A percentile compares a stretch with the other conserved stretches of the same genome.
These are phyloP conservation scores for Hydropsyche tenuis DNA, from an alignment of 1,140 invertebrate species.

Conservation along the genomic window DNA sequence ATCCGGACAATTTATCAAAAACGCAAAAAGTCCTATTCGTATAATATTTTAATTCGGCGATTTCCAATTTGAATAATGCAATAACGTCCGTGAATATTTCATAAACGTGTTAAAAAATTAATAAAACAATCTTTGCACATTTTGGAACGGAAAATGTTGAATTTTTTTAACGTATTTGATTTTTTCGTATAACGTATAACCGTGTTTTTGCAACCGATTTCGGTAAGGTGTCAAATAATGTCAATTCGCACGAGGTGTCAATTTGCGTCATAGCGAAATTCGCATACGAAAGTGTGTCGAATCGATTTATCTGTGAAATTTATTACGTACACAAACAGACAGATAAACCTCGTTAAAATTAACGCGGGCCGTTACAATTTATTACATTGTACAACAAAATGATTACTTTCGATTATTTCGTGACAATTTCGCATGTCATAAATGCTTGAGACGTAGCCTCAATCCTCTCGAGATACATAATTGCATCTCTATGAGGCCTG, in stretches of 20 bases:
- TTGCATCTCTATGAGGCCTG: background rate
- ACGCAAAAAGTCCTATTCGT: no score
- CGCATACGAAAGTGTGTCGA: slow-evolving; percentile 13
- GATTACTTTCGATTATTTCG: slow-evolving; percentile 2
- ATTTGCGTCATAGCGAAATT: slow-evolving; percentile 22
- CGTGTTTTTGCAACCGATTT: slow-evolving; percentile 17
- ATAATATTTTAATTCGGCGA: no score
- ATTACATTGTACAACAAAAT: background rate
- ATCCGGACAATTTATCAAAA: no score
- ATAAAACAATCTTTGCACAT: background rate
- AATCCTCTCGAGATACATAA: background rate
- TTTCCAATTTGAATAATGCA: no score
- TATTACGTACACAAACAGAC: background rate
- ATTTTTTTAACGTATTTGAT: no score
- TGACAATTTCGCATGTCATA: background rate
- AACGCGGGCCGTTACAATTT: background rate
- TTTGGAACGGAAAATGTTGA: background rate
- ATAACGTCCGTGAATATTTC: no score
- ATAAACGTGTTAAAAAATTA: background rate
- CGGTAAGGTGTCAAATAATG: slow-evolving; percentile 14
- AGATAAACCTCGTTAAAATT: slow-evolving; percentile 10
- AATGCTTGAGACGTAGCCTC: background rate
- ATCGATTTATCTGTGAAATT: slow-evolving; percentile 10
- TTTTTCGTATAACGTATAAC: background rate
- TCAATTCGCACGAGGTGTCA: slow-evolving; percentile 18